Conservation (phyloP, 2,113 vertebrate genomes). For the Serinus canaria region DNA sequence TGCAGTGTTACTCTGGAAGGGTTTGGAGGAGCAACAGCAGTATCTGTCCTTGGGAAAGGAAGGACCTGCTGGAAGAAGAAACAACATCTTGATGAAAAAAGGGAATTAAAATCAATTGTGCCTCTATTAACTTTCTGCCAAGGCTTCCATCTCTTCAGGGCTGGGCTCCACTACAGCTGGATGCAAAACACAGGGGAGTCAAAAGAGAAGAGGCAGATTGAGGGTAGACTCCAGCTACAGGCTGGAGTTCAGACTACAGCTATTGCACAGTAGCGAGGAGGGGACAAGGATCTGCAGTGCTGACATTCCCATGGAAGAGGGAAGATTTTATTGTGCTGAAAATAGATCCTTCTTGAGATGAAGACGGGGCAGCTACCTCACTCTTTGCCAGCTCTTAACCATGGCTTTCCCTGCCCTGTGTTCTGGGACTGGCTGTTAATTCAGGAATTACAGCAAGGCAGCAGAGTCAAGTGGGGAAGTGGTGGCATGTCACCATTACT, state of each 20-base stretch:
- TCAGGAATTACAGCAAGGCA: background rate
- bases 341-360: constrained; percentile 9
- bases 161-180: background rate
- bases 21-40: background rate
- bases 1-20: background rate
- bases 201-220: background rate
- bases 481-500: background rate
- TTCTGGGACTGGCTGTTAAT: background rate
- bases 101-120: background rate
- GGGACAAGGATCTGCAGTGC: background rate
- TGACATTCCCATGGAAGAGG: background rate
- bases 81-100: background rate
- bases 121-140: background rate
- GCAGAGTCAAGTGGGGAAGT: background rate
- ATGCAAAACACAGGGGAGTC: background rate
- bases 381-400: background rate
- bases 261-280: background rate
- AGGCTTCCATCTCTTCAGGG: background rate
- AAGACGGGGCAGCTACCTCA: background rate
- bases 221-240: background rate
- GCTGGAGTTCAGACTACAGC: background rate
- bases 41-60: background rate
- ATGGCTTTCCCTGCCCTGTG: background rate
- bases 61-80: background rate
- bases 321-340: background rate